Evolutionary conservation across 2,888 invertebrate species (phyloP).

Genomic region (Asteroscopus sphinx): DNA sequence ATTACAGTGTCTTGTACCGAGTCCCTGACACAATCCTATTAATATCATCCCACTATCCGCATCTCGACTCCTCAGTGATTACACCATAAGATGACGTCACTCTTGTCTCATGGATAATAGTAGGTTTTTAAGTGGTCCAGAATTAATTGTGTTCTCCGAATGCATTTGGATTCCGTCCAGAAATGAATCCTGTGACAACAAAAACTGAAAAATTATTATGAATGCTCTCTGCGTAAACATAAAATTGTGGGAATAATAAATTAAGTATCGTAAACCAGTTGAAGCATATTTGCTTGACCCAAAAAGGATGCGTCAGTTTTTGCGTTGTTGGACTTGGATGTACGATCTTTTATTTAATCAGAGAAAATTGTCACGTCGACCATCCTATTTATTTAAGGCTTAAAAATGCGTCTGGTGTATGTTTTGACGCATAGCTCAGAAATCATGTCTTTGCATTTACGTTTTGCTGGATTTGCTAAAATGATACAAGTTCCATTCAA

Average conservation of each 20-base stretch:
- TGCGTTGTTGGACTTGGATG: conserved; percentile 35
- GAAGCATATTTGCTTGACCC: conserved; percentile 57
- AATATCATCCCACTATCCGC: conserved; percentile 52
- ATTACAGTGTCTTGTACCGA: conserved; percentile 20
- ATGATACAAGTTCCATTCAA: no score
- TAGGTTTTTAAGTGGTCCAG: conserved; percentile 39
- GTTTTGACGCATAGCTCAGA: no score
- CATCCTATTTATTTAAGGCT: no score
- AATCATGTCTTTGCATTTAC: no score
- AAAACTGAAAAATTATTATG: conserved; percentile 26
- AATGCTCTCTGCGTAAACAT: conserved; percentile 22
- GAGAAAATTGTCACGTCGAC: conserved; percentile 5
- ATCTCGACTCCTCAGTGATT: conserved; percentile 31
- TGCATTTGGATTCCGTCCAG: conserved; percentile 67
- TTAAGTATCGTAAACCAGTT: conserved; percentile 56
- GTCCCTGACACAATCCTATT: conserved; percentile 60
- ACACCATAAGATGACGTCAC: conserved; percentile 53
- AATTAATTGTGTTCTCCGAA: conserved; percentile 55
- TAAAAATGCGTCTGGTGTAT: no score
- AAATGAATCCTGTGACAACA: conserved; percentile 40
- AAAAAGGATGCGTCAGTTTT: conserved; percentile 64
- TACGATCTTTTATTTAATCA: conserved; percentile 33
- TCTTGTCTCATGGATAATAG: conserved; percentile 27
- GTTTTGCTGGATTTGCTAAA: no score
- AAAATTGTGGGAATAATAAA: conserved; percentile 27